Percentiles rank a stretch among this genome's conserved stretches.
Evolutionary conservation across 2,797 vertebrate species (phyloP).

Genomic region (Sebastes matsubarae): DNA sequence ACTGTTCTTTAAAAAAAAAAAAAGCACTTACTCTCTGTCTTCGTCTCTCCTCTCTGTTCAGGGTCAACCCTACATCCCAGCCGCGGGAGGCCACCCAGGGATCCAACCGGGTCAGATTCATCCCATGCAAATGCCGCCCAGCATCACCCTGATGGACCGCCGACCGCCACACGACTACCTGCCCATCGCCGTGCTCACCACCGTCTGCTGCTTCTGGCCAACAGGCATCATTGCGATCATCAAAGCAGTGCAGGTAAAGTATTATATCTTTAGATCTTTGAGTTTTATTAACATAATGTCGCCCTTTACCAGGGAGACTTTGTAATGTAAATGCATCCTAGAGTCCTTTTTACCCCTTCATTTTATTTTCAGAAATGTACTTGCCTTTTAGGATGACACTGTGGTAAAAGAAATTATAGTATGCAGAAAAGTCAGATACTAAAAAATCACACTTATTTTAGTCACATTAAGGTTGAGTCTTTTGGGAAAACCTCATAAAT

Average conservation of each 20-base stretch:
- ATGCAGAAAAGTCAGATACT: neutral
- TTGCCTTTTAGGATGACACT: neutral
- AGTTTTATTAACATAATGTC: conserved; percentile 12
- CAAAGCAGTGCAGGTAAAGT: conserved; percentile 92
- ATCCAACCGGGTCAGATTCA: conserved; percentile 83
- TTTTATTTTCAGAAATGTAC: neutral
- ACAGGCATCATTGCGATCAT: conserved; percentile 95
- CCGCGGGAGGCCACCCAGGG: conserved; percentile 76
- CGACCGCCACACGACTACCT: conserved; percentile 94
- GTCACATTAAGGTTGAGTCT: neutral
- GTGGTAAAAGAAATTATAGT: neutral
- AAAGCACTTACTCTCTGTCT: neutral
- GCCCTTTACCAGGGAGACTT: neutral
- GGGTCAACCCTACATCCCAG: conserved; percentile 86
- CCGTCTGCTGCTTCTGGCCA: conserved; percentile 96
- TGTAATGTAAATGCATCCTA: neutral
- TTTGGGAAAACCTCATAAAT: neutral
- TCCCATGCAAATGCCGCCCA: conserved; percentile 89
- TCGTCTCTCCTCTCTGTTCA: conserved; percentile 28
- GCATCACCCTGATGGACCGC: conserved; percentile 90
- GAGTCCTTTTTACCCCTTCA: neutral
- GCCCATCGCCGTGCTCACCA: conserved; percentile 94
- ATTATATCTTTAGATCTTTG: conserved; percentile 14
- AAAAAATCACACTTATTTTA: neutral
- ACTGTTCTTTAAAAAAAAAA: neutral